A percentile compares a stretch with the other conserved stretches of the same genome.
Evolutionary conservation across 2,113 vertebrate genomes (phyloP).

Genomic region (Lepidothrix coronata): DNA sequence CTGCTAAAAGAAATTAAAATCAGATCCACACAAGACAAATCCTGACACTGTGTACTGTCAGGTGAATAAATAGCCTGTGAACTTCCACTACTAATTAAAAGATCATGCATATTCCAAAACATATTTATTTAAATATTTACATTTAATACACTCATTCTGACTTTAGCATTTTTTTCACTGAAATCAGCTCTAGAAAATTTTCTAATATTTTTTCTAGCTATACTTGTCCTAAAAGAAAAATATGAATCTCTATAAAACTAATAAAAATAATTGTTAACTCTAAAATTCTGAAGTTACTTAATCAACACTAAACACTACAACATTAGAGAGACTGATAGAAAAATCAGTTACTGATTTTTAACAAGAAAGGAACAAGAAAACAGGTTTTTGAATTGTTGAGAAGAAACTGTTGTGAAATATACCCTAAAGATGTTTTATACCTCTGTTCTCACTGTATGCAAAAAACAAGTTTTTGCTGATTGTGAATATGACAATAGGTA

Average conservation of each 20-base stretch:
- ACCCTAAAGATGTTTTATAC: neutral
- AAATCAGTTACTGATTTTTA: neutral
- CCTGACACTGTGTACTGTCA: neutral
- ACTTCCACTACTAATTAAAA: neutral
- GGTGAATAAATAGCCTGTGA: neutral
- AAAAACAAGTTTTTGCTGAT: neutral
- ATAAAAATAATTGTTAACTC: neutral
- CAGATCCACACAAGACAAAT: neutral
- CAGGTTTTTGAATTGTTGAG: neutral
- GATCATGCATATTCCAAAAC: neutral
- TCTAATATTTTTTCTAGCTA: neutral
- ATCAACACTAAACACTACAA: neutral
- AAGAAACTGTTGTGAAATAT: neutral
- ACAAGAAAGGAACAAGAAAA: neutral
- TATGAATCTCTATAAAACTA: neutral
- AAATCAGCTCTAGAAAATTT: neutral
- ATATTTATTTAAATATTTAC: neutral
- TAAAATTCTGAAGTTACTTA: neutral
- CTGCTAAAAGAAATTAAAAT: neutral
- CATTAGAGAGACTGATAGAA: neutral
- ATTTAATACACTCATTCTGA: neutral
- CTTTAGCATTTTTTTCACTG: neutral
- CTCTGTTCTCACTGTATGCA: fast-evolving
- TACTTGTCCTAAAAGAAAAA: neutral
- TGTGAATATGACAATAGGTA: neutral